Conservation (phyloP, 1,140 invertebrate genomes). For the Neoseiulus cucumeris region DNA sequence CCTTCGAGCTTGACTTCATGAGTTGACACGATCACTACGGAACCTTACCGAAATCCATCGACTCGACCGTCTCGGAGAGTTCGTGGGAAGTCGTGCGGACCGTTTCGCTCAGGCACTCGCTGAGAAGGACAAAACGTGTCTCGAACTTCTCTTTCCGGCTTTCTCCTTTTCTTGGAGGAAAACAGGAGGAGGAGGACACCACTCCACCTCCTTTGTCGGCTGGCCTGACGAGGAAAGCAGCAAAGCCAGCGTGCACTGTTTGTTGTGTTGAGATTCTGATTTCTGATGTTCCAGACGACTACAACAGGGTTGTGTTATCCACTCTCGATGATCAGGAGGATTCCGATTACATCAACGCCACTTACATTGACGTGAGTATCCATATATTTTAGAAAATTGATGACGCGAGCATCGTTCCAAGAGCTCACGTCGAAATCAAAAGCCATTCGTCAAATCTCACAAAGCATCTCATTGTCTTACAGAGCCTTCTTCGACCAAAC, state of each 20-base stretch:
- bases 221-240: not conserved
- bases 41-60: no score
- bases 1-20: no score
- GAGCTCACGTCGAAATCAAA: slow-evolving; percentile 15
- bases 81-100: no score
- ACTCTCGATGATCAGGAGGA: slow-evolving; percentile 34
- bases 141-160: no score
- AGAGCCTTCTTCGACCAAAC: slow-evolving; percentile 77
- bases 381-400: not conserved
- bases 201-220: no score
- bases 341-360: slow-evolving; percentile 89
- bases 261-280: no score
- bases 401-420: not conserved
- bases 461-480: slow-evolving; percentile 24
- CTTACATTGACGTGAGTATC: slow-evolving; percentile 76
- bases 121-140: no score
- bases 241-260: no score
- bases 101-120: no score
- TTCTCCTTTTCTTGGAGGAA: no score
- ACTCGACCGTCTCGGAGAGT: no score
- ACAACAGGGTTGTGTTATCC: slow-evolving; percentile 75
- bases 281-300: slow-evolving; percentile 56
- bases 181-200: no score
- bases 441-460: not conserved
- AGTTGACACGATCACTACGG: not conserved